Percentiles rank a stretch among this genome's conserved stretches.
phyloP scores from a whole-genome alignment of 30 jellyfish, hydroid and myxozoan genomes.

The Haliclystus octoradiatus region DNA sequence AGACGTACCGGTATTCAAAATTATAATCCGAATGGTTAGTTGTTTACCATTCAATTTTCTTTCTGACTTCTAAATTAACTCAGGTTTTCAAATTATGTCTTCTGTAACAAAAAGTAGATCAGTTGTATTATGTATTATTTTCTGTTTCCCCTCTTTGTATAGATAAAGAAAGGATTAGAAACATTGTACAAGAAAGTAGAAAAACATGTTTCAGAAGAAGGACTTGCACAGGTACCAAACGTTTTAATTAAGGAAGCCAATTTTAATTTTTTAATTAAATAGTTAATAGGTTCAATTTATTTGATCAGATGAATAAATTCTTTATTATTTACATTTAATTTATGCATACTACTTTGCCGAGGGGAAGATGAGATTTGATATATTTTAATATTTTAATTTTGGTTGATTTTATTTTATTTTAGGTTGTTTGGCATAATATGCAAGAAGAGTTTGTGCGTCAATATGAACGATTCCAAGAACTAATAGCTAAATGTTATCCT shows the following conservation, averaged over 20 bases:
- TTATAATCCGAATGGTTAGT: no score
- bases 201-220: conserved; percentile 73
- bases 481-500: conserved; percentile 80
- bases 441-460: conserved; percentile 87
- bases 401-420: not conserved
- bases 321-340: no score
- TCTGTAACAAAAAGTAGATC: not conserved
- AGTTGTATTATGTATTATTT: not conserved
- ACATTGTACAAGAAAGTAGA: conserved; percentile 70
- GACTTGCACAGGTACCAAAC: conserved; percentile 70
- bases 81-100: not conserved
- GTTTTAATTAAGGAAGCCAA: no score
- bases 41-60: not conserved
- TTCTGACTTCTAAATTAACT: not conserved
- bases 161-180: conserved; percentile 91
- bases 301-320: no score
- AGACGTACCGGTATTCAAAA: no score
- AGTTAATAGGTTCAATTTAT: no score
- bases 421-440: conserved; percentile 93
- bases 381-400: no score
- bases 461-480: conserved; percentile 67
- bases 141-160: not conserved
- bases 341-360: no score
- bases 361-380: no score
- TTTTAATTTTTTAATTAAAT: no score